Conservation (phyloP, 2,797 vertebrate genomes). For the Hydrocynus forskahlii region DNA sequence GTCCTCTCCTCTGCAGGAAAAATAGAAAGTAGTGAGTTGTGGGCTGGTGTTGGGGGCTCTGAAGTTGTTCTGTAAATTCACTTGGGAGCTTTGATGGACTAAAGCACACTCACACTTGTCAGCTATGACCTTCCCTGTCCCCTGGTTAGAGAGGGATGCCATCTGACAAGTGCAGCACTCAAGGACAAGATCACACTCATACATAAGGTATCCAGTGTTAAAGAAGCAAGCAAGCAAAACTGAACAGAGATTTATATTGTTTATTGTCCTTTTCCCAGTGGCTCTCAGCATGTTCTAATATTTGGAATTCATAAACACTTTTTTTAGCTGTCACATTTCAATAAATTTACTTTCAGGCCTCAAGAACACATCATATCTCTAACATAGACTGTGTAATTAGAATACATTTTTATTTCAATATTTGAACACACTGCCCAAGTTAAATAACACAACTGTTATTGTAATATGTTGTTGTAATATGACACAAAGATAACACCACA, state of each 20-base stretch:
- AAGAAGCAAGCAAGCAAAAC: background rate
- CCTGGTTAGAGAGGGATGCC: background rate
- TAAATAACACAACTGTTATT: too few species aligned
- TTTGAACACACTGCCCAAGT: too few species aligned
- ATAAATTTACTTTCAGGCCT: too few species aligned
- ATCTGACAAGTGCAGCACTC: background rate
- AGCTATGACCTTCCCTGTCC: slow-evolving; percentile 16
- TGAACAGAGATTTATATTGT: background rate
- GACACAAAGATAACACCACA: too few species aligned
- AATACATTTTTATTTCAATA: too few species aligned
- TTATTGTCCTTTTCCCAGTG: background rate
- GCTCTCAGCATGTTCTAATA: background rate
- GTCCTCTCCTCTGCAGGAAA: background rate
- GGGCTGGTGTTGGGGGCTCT: slow-evolving; percentile 1
- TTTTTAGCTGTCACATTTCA: too few species aligned
- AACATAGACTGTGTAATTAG: too few species aligned
- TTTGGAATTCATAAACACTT: background rate
- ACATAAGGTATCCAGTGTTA: background rate
- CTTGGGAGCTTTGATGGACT: slow-evolving; percentile 19
- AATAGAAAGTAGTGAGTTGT: background rate
- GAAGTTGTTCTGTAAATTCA: slow-evolving; percentile 21
- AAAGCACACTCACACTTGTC: background rate
- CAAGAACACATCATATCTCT: too few species aligned
- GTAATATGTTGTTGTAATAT: too few species aligned
- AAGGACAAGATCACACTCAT: slow-evolving; percentile 14